Evolutionary conservation across 1,140 invertebrate genomes (phyloP).

Genomic region (Andricus grossulariae): DNA sequence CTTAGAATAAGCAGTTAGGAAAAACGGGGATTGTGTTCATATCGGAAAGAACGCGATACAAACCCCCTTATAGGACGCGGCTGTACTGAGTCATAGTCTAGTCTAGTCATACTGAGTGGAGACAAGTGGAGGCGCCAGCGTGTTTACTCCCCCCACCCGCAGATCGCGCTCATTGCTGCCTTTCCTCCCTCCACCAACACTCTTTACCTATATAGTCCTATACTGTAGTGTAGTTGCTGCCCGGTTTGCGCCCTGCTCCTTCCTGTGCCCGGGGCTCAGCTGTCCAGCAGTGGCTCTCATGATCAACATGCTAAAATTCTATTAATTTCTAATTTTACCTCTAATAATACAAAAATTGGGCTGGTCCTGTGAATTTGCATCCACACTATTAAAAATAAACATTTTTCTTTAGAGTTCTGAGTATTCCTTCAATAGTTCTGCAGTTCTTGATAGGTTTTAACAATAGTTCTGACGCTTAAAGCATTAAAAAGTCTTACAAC

Average conservation of each 20-base stretch:
- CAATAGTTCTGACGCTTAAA: too few species aligned
- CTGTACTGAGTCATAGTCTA: slow-evolving; percentile 48
- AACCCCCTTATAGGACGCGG: slow-evolving; percentile 45
- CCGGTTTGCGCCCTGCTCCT: background rate
- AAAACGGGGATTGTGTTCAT: background rate
- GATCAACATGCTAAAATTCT: too few species aligned
- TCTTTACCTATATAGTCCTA: background rate
- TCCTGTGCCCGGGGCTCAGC: slow-evolving; percentile 48
- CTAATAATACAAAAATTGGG: too few species aligned
- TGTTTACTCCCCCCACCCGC: slow-evolving; percentile 57
- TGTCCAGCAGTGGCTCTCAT: slow-evolving; percentile 48
- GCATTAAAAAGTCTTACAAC: too few species aligned
- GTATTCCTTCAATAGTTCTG: too few species aligned
- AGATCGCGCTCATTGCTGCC: slow-evolving; percentile 22
- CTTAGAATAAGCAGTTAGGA: background rate
- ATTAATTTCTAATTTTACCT: too few species aligned
- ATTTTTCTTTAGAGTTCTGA: too few species aligned
- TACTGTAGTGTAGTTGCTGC: slow-evolving; percentile 11
- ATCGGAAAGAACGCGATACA: background rate
- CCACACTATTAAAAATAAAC: too few species aligned
- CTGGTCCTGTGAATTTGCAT: too few species aligned
- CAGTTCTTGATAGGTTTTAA: too few species aligned
- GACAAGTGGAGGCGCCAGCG: slow-evolving; percentile 60
- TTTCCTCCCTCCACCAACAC: background rate
- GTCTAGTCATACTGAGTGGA: background rate